Evolutionary conservation across 2,113 vertebrate species (phyloP).

Genomic region (Mirounga angustirostris): DNA sequence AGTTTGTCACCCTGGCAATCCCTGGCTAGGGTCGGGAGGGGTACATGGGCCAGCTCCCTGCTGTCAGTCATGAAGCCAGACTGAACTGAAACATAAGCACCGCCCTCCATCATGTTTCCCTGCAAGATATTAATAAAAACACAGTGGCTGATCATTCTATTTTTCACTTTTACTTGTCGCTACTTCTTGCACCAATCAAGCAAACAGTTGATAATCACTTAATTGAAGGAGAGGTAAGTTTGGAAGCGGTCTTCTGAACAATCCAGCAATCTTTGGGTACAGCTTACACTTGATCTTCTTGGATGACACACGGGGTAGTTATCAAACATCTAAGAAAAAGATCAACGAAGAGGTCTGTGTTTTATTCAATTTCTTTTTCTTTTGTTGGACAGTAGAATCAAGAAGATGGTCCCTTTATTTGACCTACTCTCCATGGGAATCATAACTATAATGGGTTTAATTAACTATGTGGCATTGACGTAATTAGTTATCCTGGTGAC

Average conservation of each 20-base stretch:
- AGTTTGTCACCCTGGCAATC: background rate
- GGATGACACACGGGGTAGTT: conserved; percentile 58
- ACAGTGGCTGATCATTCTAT: background rate
- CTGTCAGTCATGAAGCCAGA: background rate
- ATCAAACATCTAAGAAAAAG: conserved; percentile 65
- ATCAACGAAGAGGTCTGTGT: conserved; percentile 46
- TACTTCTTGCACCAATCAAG: conserved; percentile 33
- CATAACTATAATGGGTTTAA: conserved; percentile 90
- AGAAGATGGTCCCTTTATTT: conserved; percentile 83
- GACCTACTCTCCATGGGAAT: conserved; percentile 87
- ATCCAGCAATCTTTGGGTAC: background rate
- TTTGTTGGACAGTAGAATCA: conserved; percentile 84
- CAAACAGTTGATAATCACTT: conserved; percentile 63
- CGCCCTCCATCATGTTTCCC: conserved; percentile 11
- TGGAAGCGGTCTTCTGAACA: conserved; percentile 67
- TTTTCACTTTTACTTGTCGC: background rate
- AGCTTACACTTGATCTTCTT: conserved; percentile 69
- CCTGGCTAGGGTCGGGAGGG: background rate
- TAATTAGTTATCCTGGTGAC: conserved; percentile 90
- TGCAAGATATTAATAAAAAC: conserved; percentile 53
- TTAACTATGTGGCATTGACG: conserved; percentile 90
- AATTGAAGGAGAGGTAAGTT: conserved; percentile 9
- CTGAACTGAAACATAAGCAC: background rate
- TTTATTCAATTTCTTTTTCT: conserved; percentile 87
- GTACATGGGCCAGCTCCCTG: background rate